These are phyloP conservation scores for Philonicus albiceps DNA, from an alignment of 2,888 invertebrate species.

Conservation along the genomic window DNA sequence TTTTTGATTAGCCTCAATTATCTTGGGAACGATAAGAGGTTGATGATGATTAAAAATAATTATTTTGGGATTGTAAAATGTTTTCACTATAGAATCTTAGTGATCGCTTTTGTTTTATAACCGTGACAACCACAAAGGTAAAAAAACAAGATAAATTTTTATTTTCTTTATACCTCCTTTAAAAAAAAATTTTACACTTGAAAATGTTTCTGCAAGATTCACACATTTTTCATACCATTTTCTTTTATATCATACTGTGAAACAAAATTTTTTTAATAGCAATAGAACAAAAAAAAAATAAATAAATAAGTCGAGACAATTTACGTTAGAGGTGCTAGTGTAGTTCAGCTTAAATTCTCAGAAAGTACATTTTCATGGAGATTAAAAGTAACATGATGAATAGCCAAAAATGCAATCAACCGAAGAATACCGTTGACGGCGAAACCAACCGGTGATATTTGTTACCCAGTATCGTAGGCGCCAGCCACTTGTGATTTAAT, in stretches of 20 bases:
- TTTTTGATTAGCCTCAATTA: too few species aligned
- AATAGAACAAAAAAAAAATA: background rate
- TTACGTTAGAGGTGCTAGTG: background rate
- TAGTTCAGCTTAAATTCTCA: background rate
- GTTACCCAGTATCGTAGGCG: background rate
- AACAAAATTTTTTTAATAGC: background rate
- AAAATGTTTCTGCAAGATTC: background rate
- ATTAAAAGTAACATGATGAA: background rate
- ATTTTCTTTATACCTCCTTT: background rate
- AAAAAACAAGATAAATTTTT: background rate
- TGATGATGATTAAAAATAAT: too few species aligned
- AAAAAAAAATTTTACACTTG: background rate
- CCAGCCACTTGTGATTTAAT: background rate
- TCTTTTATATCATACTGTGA: background rate
- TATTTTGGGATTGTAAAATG: too few species aligned
- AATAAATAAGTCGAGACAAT: background rate
- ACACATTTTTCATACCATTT: background rate
- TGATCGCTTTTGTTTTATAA: too few species aligned
- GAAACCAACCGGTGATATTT: background rate
- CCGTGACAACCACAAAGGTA: too few species aligned
- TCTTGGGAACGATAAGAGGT: too few species aligned
- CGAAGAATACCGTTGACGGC: background rate
- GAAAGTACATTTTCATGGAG: background rate
- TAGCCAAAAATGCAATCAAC: background rate
- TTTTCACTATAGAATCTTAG: too few species aligned